Conservation (phyloP, 2,113 vertebrate species). For the Nothoprocta perdicaria region DNA sequence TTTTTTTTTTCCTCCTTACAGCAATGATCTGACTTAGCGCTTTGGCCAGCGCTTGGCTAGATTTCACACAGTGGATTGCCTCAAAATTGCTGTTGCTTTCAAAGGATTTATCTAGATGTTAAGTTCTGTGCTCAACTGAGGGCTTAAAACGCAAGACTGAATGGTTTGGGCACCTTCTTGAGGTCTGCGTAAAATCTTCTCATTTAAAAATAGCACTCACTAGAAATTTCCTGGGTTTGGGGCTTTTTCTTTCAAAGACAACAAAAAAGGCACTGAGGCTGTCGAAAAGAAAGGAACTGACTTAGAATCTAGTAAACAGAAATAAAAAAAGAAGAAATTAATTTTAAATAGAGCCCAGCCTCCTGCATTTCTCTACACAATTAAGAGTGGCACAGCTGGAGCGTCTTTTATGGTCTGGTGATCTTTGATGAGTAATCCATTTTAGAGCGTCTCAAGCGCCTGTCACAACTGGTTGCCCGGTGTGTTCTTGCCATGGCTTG, state of each 20-base stretch:
- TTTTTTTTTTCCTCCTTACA: not conserved
- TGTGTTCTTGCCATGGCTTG: not conserved
- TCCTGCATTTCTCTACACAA: conserved; percentile 1
- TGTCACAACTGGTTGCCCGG: not conserved
- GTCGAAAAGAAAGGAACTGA: conserved; percentile 14
- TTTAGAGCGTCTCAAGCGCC: conserved; percentile 36
- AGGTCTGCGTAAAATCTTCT: not conserved
- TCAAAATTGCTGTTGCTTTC: not conserved
- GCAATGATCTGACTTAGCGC: not conserved
- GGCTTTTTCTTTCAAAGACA: not conserved
- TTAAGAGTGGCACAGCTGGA: conserved; percentile 55
- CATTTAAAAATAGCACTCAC: not conserved
- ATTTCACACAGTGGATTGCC: fast-evolving
- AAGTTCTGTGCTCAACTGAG: not conserved
- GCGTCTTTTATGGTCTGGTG: conserved; percentile 39
- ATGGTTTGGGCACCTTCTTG: not conserved
- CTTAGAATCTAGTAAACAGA: conserved; percentile 42
- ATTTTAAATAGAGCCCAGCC: conserved; percentile 31
- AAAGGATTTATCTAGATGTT: conserved; percentile 17
- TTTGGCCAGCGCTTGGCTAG: not conserved
- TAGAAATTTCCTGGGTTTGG: not conserved
- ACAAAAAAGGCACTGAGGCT: not conserved
- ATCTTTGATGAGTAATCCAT: conserved; percentile 54
- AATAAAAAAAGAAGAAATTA: not conserved
- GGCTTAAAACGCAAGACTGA: not conserved